These are phyloP conservation scores for Seriola quinqueradiata DNA, from an alignment of 2,113 vertebrate species.

Conservation along the genomic window DNA sequence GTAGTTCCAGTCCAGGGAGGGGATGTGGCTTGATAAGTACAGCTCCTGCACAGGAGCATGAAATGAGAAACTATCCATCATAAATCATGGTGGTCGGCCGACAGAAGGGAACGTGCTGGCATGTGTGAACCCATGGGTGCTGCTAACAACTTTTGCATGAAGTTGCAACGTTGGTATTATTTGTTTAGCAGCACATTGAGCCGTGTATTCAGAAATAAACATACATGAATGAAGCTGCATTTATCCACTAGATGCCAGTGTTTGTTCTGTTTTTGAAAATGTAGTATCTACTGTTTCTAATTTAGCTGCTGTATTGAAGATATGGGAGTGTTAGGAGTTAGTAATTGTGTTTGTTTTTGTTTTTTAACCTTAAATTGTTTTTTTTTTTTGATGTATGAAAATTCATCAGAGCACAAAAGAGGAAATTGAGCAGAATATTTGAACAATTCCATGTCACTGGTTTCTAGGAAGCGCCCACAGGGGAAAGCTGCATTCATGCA, in stretches of 20 bases:
- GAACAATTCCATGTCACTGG: not conserved
- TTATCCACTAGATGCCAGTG: constrained; percentile 75
- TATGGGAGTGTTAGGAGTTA: not conserved
- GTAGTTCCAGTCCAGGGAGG: constrained; percentile 22
- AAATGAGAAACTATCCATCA: constrained; percentile 70
- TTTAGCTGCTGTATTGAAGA: not conserved
- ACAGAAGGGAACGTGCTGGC: constrained; percentile 16
- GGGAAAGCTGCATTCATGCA: not conserved
- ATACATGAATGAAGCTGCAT: not conserved
- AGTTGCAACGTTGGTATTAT: not conserved
- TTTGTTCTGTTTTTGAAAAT: constrained; percentile 57
- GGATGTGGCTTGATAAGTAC: constrained; percentile 36
- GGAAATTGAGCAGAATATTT: not conserved
- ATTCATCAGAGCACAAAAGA: not conserved
- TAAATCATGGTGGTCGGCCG: constrained; percentile 19
- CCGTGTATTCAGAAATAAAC: not conserved
- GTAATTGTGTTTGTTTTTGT: not conserved
- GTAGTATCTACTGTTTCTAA: not conserved
- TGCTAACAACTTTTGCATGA: not conserved
- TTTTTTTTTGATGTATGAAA: not conserved
- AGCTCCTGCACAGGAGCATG: constrained; percentile 40
- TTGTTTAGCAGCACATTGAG: not conserved
- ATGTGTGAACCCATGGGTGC: constrained; percentile 1
- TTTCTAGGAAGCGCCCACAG: not conserved
- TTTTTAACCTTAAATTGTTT: not conserved